Evolutionary conservation across 2,888 invertebrate species (phyloP), one percentile per base, ranked within the genome.

Genomic region (Ctena decussata): DNA sequence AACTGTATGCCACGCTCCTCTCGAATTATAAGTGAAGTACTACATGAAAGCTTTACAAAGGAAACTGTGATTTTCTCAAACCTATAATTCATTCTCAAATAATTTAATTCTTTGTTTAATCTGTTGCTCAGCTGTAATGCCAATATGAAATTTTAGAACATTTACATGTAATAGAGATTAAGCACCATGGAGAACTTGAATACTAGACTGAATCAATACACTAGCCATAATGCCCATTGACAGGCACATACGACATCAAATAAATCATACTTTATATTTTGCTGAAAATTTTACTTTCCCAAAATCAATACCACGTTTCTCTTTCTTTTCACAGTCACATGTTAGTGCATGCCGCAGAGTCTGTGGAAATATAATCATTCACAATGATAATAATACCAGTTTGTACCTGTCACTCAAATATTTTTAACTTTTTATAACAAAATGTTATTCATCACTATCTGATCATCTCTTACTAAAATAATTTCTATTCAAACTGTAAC

Each of bases 311-410:
- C 37, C 73, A 70, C 72, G 84, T 60, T 60, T 80, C 71, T 80
- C 77, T 77, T 72, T 71, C 74, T 80, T 88, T 39, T 77, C 46
- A 77, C 88, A 88, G 30, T 85, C 85, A 84, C 88, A 88, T n/a
- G 82, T 60, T 30, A 88, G 79, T 35, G 85, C 88, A 70, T 85
- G 77, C 57, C 84, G 49, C n/a, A 88, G 80, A 53, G 82, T 88
- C 88, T 88, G 88, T 85, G 77, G 69, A 88, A 71, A 78, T 57
- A 82, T 37, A 71, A 27, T 39, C 21, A 57, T 24, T 24, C 27
- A 57, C 8, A 27, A 27, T 11, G 41, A 41, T 41, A 41, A 41
- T 41, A 11, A 41, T 41, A 41, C n/a, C n/a, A n/a, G n/a, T n/a
- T n/a, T n/a, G n/a, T n/a, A n/a, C n/a, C n/a, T n/a, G n/a, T n/a